phyloP scores from a whole-genome alignment of 2,888 invertebrate species.

The Campoletis raptor region DNA sequence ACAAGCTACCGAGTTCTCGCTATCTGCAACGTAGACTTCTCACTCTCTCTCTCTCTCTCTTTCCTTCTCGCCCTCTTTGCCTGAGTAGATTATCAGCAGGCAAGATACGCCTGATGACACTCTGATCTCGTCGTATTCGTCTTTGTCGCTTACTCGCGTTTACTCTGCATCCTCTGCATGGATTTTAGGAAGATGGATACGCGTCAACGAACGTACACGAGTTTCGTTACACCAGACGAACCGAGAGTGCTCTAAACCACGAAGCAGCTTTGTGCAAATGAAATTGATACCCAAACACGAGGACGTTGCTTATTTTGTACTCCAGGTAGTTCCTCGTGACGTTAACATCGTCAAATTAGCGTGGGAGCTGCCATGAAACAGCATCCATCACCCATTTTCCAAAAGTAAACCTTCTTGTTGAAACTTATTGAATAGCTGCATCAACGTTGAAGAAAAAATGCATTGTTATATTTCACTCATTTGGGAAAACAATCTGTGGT shows the following conservation, averaged over 20 bases:
- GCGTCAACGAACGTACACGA: conserved; percentile 34
- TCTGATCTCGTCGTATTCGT: conserved; percentile 43
- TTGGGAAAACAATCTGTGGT: neutral
- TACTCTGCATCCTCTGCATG: conserved; percentile 25
- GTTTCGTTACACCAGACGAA: conserved; percentile 11
- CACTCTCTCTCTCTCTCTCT: conserved; percentile 23
- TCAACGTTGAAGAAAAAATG: neutral
- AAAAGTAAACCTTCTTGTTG: neutral
- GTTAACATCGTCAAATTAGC: conserved; percentile 5
- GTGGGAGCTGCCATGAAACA: neutral
- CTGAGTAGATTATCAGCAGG: conserved; percentile 45
- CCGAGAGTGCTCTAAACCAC: neutral
- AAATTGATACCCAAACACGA: conserved; percentile 35
- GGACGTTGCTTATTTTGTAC: neutral
- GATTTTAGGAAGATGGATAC: conserved; percentile 29
- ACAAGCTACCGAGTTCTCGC: conserved; percentile 52
- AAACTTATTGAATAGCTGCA: neutral
- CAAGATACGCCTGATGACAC: conserved; percentile 55
- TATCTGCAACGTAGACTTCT: conserved; percentile 27
- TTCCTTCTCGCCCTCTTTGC: conserved; percentile 17
- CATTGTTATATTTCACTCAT: neutral
- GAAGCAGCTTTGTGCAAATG: conserved; percentile 27
- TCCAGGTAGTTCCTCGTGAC: neutral
- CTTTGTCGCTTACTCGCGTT: conserved; percentile 16
- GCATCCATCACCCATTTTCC: neutral